These are phyloP conservation scores for Xylophagus ater DNA, from an alignment of 2,888 invertebrate species.

Conservation along the genomic window DNA sequence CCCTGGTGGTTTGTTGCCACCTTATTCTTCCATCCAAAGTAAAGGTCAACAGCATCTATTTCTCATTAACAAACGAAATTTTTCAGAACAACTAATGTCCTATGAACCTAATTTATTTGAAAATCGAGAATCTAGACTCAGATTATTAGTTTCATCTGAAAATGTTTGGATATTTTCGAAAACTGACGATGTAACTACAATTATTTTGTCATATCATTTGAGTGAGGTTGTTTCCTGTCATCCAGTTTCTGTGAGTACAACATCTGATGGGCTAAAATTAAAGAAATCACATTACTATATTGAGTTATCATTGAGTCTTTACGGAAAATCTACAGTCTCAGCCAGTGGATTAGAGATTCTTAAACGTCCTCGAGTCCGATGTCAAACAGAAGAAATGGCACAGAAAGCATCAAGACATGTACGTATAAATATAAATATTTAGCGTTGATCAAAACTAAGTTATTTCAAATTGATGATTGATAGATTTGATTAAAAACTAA, in stretches of 20 bases:
- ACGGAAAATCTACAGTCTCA: slow-evolving; percentile 23
- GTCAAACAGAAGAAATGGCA: slow-evolving; percentile 57
- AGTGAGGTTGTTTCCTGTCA: slow-evolving; percentile 38
- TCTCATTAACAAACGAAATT: slow-evolving; percentile 58
- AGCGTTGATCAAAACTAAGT: too few species aligned
- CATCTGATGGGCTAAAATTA: slow-evolving; percentile 23
- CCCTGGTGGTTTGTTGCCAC: slow-evolving; percentile 76
- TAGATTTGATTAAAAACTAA: background rate
- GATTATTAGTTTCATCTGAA: slow-evolving; percentile 36
- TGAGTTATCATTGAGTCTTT: slow-evolving; percentile 38
- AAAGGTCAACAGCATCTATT: slow-evolving; percentile 73
- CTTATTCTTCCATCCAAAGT: slow-evolving; percentile 64
- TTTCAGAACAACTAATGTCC: slow-evolving; percentile 68
- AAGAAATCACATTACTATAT: slow-evolving; percentile 28
- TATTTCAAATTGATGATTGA: too few species aligned
- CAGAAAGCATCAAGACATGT: slow-evolving; percentile 37
- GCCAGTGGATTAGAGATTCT: slow-evolving; percentile 24
- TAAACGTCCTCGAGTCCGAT: slow-evolving; percentile 59
- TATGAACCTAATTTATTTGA: slow-evolving; percentile 73
- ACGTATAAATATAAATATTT: slow-evolving; percentile 21
- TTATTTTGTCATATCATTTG: slow-evolving; percentile 34
- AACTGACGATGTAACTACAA: slow-evolving; percentile 31
- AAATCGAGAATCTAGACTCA: slow-evolving; percentile 47
- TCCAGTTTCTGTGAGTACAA: slow-evolving; percentile 29
- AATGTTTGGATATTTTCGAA: slow-evolving; percentile 35